Evolutionary conservation across 2,888 invertebrate species (phyloP).

Genomic region (Drosophila falleni): DNA sequence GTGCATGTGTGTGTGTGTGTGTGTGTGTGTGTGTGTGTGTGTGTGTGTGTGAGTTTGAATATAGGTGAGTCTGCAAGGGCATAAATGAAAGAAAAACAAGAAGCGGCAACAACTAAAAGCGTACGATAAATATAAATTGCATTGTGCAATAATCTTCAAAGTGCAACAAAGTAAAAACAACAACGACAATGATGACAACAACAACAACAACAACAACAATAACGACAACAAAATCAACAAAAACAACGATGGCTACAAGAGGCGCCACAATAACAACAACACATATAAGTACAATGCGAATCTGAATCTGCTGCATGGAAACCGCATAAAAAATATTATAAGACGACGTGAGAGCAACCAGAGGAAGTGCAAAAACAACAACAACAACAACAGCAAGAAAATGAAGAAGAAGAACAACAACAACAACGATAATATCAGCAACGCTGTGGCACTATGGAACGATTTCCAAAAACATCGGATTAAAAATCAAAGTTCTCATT

Average conservation of each 20-base stretch:
- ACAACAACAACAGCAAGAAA: slow-evolving; percentile 7
- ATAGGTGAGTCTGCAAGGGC: slow-evolving; percentile 45
- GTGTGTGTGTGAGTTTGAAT: slow-evolving; percentile 10
- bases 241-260: slow-evolving; percentile 28
- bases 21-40: slow-evolving; percentile 1
- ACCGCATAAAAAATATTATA: slow-evolving; percentile 65
- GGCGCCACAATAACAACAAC: slow-evolving; percentile 12
- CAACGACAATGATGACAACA: slow-evolving; percentile 42
- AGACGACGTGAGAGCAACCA: slow-evolving; percentile 37
- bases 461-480: neutral
- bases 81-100: slow-evolving; percentile 77
- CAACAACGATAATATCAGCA: neutral
- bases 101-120: slow-evolving; percentile 70
- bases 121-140: slow-evolving; percentile 80
- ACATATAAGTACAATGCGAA: slow-evolving; percentile 43
- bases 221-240: slow-evolving; percentile 14
- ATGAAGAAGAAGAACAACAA: neutral
- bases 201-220: slow-evolving; percentile 39
- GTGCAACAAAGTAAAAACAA: slow-evolving; percentile 78
- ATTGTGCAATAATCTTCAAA: slow-evolving; percentile 80
- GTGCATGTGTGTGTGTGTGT: no score
- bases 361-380: slow-evolving; percentile 28
- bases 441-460: neutral
- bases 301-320: slow-evolving; percentile 57
- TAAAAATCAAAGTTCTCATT: no score